phyloP scores from a whole-genome alignment of 1,140 invertebrate genomes.

The Pseudomyrmex sp. region DNA sequence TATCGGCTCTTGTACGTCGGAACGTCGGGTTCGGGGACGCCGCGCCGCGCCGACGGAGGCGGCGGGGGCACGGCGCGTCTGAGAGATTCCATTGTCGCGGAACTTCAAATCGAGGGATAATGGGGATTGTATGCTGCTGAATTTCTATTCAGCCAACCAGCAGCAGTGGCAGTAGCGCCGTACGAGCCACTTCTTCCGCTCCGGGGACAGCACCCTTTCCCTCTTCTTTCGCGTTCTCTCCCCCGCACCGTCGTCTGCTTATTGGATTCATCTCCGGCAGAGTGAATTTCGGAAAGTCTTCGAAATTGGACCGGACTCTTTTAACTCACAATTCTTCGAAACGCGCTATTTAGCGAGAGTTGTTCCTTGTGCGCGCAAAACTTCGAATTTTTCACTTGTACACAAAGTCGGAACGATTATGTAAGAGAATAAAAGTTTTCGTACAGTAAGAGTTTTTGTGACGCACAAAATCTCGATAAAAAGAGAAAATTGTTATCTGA shows the following conservation, averaged over 20 bases:
- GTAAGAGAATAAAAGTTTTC: not conserved
- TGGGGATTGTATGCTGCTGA: slow-evolving; percentile 79
- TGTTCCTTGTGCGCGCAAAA: not conserved
- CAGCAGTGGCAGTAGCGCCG: slow-evolving; percentile 45
- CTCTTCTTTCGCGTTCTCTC: slow-evolving; percentile 58
- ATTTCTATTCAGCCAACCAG: slow-evolving; percentile 78
- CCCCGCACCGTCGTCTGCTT: slow-evolving; percentile 63
- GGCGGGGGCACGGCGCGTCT: slow-evolving; percentile 64
- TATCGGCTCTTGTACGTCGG: slow-evolving; percentile 60
- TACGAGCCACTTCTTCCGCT: slow-evolving; percentile 73
- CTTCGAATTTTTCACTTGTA: not conserved
- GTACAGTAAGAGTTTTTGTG: not conserved
- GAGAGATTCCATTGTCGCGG: slow-evolving; percentile 75
- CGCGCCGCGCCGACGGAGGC: not conserved
- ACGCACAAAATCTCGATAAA: not conserved
- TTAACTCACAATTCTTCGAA: slow-evolving; percentile 44
- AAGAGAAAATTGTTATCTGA: not conserved
- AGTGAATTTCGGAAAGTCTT: slow-evolving; percentile 73
- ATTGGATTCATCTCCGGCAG: slow-evolving; percentile 76
- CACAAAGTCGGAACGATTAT: not conserved
- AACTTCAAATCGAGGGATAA: slow-evolving; percentile 79
- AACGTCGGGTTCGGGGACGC: slow-evolving; percentile 44
- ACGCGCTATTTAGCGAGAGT: slow-evolving; percentile 13
- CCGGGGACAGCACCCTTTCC: slow-evolving; percentile 62
- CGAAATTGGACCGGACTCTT: slow-evolving; percentile 59